Base-by-base conservation (phyloP, 1,140 invertebrate genomes). In the Tetraneura akinire region DNA sequence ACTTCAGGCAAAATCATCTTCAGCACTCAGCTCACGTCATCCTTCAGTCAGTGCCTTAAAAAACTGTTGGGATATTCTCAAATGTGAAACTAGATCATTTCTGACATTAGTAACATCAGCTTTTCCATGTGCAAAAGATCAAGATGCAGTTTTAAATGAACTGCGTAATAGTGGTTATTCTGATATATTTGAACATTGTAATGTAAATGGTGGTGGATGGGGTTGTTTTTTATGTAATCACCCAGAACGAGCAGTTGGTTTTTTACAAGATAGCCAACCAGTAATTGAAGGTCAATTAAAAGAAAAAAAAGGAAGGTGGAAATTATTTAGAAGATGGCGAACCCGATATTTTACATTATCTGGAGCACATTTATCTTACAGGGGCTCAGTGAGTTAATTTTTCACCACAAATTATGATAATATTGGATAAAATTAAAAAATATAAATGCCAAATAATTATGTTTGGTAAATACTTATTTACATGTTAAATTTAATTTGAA, bases 241-340 rank as follows among this genome's bases (percentile, higher is more conserved):
- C 87, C 95, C 95, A 1, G 95, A 97, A 84, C 90, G 92, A 84
- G 93, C 94, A 18, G 89, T 91, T 23, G 92, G 91, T 9, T 94
- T 96, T 85, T 86, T 96, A 21, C 89, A 92, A 83, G 91, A 90
- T 83, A 89, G 90, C 57, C 88, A 90, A 84, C 92, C 92, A 64
- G 91, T 94, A 80, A 93, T 95, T 80, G 91, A 97, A 88, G 96
- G 96, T 1, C 94, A 95, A 85, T 86, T 98, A 21, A 97, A 97
- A 87, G 96, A 98, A 87, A 97, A 97, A 87, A 96, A 96, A 86
- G 95, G 95, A 18, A 90, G 93, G 16, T 97, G 95, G 95, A 90
- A 93, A 83, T 88, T 97, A 71, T 95, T 97, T 85, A 89, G 93
- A 76, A 86, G 95, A 81, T 98, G 96, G 96, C 90, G 95, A 81